These are phyloP conservation scores for Cecidostiba fungosa DNA, from an alignment of 2,888 invertebrate species.

Conservation along the genomic window DNA sequence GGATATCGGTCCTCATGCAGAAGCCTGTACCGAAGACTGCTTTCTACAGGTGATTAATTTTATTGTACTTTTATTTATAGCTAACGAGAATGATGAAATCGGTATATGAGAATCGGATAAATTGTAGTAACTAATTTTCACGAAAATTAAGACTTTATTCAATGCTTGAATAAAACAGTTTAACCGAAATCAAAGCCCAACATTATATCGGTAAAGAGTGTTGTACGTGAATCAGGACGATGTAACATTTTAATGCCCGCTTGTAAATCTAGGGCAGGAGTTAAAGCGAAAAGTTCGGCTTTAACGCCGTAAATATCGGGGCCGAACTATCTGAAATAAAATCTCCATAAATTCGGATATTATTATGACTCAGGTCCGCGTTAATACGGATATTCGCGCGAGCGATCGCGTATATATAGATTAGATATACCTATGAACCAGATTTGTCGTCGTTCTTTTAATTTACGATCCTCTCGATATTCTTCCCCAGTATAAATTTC, in stretches of 20 bases:
- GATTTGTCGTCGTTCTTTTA: conserved; percentile 22
- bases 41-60: conserved; percentile 83
- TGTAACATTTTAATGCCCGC: conserved; percentile 1
- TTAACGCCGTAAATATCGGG: conserved; percentile 37
- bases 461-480: neutral
- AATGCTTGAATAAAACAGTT: no score
- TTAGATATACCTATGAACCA: neutral
- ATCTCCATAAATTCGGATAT: conserved; percentile 47
- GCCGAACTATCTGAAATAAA: conserved; percentile 40
- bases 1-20: conserved; percentile 96
- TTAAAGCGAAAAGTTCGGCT: conserved; percentile 18
- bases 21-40: conserved; percentile 93
- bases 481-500: neutral
- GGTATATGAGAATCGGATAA: no score
- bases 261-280: neutral
- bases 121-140: no score
- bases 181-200: no score
- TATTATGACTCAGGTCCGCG: conserved; percentile 35
- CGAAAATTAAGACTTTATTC: no score
- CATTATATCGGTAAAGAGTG: no score
- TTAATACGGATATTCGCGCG: conserved; percentile 1
- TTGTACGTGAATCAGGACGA: neutral
- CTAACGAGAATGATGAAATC: no score
- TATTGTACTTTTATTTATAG: no score
- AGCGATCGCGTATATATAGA: conserved; percentile 13